phyloP scores from a whole-genome alignment of 2,888 invertebrate genomes.

The Euclidia mi region DNA sequence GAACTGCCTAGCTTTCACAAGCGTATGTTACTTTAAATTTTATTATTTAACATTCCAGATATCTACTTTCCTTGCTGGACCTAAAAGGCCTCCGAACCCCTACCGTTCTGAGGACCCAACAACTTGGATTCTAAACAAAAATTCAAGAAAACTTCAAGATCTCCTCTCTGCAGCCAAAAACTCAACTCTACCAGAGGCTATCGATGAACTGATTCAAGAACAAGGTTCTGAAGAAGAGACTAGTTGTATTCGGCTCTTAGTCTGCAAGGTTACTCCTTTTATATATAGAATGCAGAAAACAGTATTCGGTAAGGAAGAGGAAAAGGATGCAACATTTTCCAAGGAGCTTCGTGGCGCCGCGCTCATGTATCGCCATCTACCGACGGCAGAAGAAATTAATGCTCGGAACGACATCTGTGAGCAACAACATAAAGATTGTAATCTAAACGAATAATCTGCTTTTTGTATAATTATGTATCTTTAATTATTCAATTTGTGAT shows the following conservation, averaged over 20 bases:
- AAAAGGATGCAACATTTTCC: slow-evolving; percentile 60
- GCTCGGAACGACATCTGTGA: slow-evolving; percentile 91
- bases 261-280: slow-evolving; percentile 94
- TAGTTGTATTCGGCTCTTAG: slow-evolving; percentile 92
- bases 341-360: slow-evolving; percentile 72
- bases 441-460: slow-evolving; percentile 72
- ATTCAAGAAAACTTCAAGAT: slow-evolving; percentile 88
- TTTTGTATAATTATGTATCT: not conserved
- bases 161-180: slow-evolving; percentile 91
- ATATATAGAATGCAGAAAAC: slow-evolving; percentile 94
- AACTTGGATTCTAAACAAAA: slow-evolving; percentile 91
- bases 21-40: not conserved
- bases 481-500: no score
- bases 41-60: slow-evolving; percentile 85
- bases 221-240: slow-evolving; percentile 90
- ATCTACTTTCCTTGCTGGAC: slow-evolving; percentile 87
- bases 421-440: slow-evolving; percentile 87
- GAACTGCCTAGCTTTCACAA: not conserved
- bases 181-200: slow-evolving; percentile 90
- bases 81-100: slow-evolving; percentile 65
- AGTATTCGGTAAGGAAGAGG: slow-evolving; percentile 82
- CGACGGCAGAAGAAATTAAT: slow-evolving; percentile 90
- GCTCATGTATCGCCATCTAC: slow-evolving; percentile 91
- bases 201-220: slow-evolving; percentile 90
- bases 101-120: slow-evolving; percentile 75